Conservation (phyloP, 2,888 invertebrate species). For the Magallana nippona region DNA sequence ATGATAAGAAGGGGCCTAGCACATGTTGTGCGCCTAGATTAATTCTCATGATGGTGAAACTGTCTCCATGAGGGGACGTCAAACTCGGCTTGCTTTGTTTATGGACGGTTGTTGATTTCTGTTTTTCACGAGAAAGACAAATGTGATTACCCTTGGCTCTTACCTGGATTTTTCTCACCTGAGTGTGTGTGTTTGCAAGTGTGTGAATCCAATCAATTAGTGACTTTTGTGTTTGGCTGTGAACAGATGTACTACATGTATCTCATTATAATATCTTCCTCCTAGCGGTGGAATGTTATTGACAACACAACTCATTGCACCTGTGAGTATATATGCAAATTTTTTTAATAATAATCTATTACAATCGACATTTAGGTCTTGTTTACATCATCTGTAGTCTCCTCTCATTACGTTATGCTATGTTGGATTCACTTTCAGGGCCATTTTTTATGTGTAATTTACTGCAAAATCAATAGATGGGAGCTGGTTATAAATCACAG, state of each 20-base stretch:
- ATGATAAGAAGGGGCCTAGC: conserved; percentile 31
- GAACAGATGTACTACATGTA: neutral
- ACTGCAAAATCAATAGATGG: conserved; percentile 24
- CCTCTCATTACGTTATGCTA: neutral
- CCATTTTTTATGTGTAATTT: conserved; percentile 23
- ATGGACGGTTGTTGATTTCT: too few relatives aligned
- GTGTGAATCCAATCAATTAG: conserved; percentile 26
- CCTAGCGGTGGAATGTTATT: conserved; percentile 36
- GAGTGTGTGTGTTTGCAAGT: conserved; percentile 20
- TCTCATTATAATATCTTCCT: conserved; percentile 26
- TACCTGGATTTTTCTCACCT: conserved; percentile 30
- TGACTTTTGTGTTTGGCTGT: conserved; percentile 13
- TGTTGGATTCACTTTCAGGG: neutral
- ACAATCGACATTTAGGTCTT: neutral
- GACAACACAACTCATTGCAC: conserved; percentile 39
- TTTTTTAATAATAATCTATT: neutral
- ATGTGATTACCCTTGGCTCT: neutral
- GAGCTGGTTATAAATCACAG: conserved; percentile 21
- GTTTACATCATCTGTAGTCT: neutral
- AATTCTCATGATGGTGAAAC: conserved; percentile 35
- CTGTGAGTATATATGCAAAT: conserved; percentile 37
- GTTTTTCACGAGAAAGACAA: neutral
- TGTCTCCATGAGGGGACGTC: conserved; percentile 8
- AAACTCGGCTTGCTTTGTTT: neutral
- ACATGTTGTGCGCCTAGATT: conserved; percentile 36